Percentiles rank a stretch among this genome's conserved stretches.
phyloP scores from a whole-genome alignment of 2,113 vertebrate genomes.

The Grallaria varia region DNA sequence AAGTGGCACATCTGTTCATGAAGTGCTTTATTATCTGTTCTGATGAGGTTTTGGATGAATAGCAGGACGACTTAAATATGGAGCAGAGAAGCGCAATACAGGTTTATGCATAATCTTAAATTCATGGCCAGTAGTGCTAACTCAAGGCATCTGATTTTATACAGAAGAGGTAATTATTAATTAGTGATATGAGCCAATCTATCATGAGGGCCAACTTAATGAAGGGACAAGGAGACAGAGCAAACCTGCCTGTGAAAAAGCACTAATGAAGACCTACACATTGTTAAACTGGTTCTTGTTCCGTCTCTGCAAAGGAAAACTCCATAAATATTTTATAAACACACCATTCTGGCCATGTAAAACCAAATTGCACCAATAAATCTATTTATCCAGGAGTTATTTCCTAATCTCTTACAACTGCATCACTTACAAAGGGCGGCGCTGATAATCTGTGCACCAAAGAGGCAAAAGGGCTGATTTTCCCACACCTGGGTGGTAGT shows the following conservation, averaged over 20 bases:
- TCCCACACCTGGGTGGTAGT: rapidly evolving
- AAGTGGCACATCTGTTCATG: slow-evolving; percentile 81
- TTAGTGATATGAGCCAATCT: slow-evolving; percentile 58
- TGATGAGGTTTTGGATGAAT: slow-evolving; percentile 74
- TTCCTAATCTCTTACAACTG: slow-evolving; percentile 47
- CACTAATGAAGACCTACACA: slow-evolving; percentile 38
- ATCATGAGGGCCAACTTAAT: not conserved
- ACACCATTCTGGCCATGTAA: slow-evolving; percentile 22
- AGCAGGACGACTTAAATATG: slow-evolving; percentile 65
- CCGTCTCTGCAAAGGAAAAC: slow-evolving; percentile 39
- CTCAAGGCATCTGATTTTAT: slow-evolving; percentile 41
- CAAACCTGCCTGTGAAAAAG: not conserved
- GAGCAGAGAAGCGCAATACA: slow-evolving; percentile 49
- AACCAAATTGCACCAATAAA: slow-evolving; percentile 54
- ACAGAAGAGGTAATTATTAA: slow-evolving; percentile 64
- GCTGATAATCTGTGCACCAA: not conserved
- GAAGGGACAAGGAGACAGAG: slow-evolving; percentile 48
- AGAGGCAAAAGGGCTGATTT: not conserved
- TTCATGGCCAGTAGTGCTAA: slow-evolving; percentile 24
- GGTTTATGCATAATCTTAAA: slow-evolving; percentile 61
- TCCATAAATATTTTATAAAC: slow-evolving; percentile 72
- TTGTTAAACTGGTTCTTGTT: slow-evolving; percentile 23
- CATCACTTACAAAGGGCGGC: not conserved
- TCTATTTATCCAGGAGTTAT: slow-evolving; percentile 47
- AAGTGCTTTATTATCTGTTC: slow-evolving; percentile 79